Conservation (phyloP, 2,888 invertebrate species). For the Drosophila trichaetosa region DNA sequence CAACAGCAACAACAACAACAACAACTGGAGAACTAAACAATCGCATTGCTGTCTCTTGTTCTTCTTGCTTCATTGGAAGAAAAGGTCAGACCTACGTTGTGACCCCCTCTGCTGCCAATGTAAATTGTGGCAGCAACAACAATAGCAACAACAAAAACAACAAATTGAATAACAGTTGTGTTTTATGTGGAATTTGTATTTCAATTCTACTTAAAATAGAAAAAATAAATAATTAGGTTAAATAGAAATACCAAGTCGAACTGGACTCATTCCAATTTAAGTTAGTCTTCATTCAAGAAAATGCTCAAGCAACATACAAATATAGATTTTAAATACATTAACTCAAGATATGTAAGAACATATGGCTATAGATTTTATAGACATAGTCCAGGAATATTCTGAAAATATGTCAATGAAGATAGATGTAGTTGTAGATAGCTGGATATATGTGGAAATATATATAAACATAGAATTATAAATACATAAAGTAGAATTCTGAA, state of each 20-base stretch:
- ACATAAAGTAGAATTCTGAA: too few relatives aligned
- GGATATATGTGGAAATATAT: too few relatives aligned
- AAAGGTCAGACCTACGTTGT: slow-evolving; percentile 66
- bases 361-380: not conserved
- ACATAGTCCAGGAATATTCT: not conserved
- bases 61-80: slow-evolving; percentile 48
- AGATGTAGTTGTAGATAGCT: too few relatives aligned
- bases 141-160: slow-evolving; percentile 1
- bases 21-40: slow-evolving; percentile 27
- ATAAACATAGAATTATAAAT: too few relatives aligned
- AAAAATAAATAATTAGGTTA: slow-evolving; percentile 6
- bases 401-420: not conserved
- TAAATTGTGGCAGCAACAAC: slow-evolving; percentile 31
- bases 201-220: slow-evolving; percentile 1
- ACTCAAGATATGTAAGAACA: not conserved
- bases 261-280: not conserved
- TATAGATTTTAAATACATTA: not conserved
- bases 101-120: slow-evolving; percentile 53
- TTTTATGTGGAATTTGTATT: slow-evolving; percentile 14
- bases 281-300: not conserved
- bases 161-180: slow-evolving; percentile 23
- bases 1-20: slow-evolving; percentile 21
- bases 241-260: not conserved
- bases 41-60: slow-evolving; percentile 22
- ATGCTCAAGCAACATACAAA: not conserved